Evolutionary conservation across 2,888 invertebrate species (phyloP), one percentile per base, ranked within the genome.

Genomic region (Xylota segnis): DNA sequence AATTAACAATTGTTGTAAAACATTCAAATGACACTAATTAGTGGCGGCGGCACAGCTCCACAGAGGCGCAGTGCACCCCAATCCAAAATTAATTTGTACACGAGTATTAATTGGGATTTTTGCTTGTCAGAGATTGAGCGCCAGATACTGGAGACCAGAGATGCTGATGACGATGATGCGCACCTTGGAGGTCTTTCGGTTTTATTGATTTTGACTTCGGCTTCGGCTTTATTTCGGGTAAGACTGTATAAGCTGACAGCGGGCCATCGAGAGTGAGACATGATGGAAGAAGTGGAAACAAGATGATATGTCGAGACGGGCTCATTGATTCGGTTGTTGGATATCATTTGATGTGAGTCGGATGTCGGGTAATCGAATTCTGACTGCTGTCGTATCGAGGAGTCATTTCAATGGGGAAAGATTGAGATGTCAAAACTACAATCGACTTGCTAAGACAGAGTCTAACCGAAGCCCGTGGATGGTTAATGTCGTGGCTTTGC

Each of bases 11-110:
- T 89, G 88, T 87, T 88, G 87, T 88, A 87, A 87, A 88, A 88
- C 88, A 88, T 88, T 88, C 88, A 89, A 88, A 89, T 89, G 88
- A 89, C 89, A 89, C 88, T 88, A 89, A 89, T 88, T 89, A 88
- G 89, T 88, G 83, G 86, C 87, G 77, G 88, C 87, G 78, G 83
- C 74, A 83, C 45, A 50, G 76, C 52, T 40, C 61, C 65, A 82
- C 59, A 83, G 83, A 72, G 58, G 58, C 65, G 72, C 54, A 77
- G 47, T 61, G 66, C 74, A 29, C 37, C 58, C 43, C 70, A 74
- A 76, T 76, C 82, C 54, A 43, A 82, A 86, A 86, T 86, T 86
- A 86, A 86, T 86, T 86, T 82, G 86, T 86, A 86, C 86, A 74
- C 68, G 86, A 77, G 76, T 72, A 86, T 86, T 86, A 86, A 86